These are phyloP conservation scores for Aegotheles bennettii DNA, from an alignment of 2,113 vertebrate genomes.

Conservation along the genomic window DNA sequence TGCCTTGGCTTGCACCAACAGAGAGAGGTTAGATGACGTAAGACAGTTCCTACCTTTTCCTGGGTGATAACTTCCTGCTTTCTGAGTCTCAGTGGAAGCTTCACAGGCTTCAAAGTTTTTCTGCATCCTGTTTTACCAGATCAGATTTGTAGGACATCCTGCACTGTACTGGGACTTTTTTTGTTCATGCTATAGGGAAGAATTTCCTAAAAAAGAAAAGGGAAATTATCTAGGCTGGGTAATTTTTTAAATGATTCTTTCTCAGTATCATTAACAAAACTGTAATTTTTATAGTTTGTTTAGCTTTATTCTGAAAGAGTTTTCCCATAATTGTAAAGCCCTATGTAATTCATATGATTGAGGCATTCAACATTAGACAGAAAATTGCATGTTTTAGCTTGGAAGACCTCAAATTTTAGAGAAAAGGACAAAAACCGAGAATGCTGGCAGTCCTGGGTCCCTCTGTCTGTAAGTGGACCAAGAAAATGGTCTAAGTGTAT, in stretches of 20 bases:
- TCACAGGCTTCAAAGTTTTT: not conserved
- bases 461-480: not conserved
- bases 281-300: not conserved
- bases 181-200: not conserved
- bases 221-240: accelerated
- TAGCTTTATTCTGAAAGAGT: not conserved
- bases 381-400: not conserved
- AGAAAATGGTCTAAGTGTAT: not conserved
- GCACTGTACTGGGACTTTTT: not conserved
- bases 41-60: not conserved
- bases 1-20: not conserved
- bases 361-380: not conserved
- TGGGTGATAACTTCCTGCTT: not conserved
- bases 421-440: not conserved
- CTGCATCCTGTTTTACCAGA: not conserved
- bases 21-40: not conserved
- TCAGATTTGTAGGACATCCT: not conserved
- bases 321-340: not conserved
- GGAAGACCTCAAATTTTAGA: not conserved
- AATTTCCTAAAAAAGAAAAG: not conserved
- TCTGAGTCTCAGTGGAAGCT: not conserved
- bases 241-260: not conserved
- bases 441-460: not conserved
- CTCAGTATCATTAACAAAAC: not conserved
- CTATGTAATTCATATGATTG: not conserved